phyloP scores from a whole-genome alignment of 2,113 vertebrate genomes.

The Laterallus jamaicensis region DNA sequence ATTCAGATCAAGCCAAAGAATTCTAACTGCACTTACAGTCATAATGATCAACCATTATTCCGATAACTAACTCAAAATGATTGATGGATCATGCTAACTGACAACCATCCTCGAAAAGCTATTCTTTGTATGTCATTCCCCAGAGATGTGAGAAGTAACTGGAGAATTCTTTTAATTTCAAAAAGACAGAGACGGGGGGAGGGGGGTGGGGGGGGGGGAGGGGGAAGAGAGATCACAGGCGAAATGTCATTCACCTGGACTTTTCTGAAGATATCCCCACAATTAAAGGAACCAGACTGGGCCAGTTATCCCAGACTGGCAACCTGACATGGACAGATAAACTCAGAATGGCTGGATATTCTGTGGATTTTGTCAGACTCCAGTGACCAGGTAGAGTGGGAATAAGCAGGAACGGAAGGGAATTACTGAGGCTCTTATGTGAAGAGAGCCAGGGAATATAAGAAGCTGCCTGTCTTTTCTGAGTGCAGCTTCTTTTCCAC shows the following conservation, averaged over 20 bases:
- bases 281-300: background rate
- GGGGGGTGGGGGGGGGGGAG: no score
- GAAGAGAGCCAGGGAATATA: background rate
- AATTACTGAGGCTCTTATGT: background rate
- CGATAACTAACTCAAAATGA: conserved; percentile 12
- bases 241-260: background rate
- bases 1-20: background rate
- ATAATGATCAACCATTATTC: conserved; percentile 3
- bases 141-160: background rate
- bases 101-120: conserved; percentile 13
- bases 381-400: background rate
- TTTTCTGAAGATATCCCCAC: background rate
- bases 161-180: background rate
- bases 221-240: background rate
- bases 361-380: background rate
- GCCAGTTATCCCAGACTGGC: background rate
- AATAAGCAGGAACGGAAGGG: background rate
- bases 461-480: background rate
- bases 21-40: background rate
- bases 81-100: conserved; percentile 35
- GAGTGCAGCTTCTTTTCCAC: background rate
- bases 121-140: background rate
- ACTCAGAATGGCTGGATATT: background rate
- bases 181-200: background rate
- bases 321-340: background rate